Evolutionary conservation across 2,888 invertebrate species (phyloP), one percentile per base, ranked within the genome.

Genomic region (Eremobia ochroleuca): DNA sequence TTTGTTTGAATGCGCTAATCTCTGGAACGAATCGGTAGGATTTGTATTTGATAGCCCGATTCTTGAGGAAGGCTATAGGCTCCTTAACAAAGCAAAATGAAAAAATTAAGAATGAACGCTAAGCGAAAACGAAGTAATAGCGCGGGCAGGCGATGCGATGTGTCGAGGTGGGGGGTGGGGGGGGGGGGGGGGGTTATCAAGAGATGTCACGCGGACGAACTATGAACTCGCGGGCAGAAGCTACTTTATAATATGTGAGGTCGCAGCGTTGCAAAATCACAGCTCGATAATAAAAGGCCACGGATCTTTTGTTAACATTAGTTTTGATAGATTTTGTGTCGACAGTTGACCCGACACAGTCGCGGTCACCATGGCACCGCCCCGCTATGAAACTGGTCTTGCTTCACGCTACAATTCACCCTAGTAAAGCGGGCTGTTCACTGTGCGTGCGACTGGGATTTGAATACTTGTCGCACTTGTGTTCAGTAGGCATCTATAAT

Each of bases 321-420:
- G n/a, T 49, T 65, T 43, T 55, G 34, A 66, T 15, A 21, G 59
- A 64, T 58, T 68, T 46, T 18, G 25, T 9, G 67, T 64, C 52
- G 73, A 43, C 62, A 49, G 71, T 58, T 85, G 79, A 84, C 82
- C 82, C 66, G 69, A 58, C 58, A 66, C 59, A 69, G 72, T 69
- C 75, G 75, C 77, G 87, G 89, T 92, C 87, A 86, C 91, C 90
- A 91, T 91, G 85, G 87, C 79, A 81, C 78, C 89, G 43, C 88
- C 80, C 86, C 49, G 85, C 76, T 85, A 84, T 86, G 80, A 85
- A 87, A 85, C 80, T 76, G 78, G 81, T 83, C 83, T 85, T 79
- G 86, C 77, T 88, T 88, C 76, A 88, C 82, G 82, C 85, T 85
- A 86, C 82, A 79, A 85, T 81, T 85, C 85, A 88, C 88, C 89